phyloP scores from a whole-genome alignment of 2,888 invertebrate species.

The Archips xylosteana region DNA sequence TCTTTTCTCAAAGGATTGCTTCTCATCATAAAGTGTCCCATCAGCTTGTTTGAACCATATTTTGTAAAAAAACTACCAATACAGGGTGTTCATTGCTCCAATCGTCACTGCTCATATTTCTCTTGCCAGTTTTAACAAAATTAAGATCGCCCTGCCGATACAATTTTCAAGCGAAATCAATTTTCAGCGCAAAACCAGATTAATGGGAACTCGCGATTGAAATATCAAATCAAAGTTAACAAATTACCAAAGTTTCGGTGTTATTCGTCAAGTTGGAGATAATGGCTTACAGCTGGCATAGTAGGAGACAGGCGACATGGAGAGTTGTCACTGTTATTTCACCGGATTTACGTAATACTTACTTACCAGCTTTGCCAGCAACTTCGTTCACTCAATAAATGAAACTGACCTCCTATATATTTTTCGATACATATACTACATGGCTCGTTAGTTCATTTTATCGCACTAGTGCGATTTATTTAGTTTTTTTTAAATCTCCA shows the following conservation, averaged over 20 bases:
- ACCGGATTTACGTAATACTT: no score
- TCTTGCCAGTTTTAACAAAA: background rate
- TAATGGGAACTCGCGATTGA: slow-evolving; percentile 23
- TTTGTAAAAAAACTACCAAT: background rate
- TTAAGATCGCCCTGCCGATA: background rate
- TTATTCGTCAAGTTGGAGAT: slow-evolving; percentile 20
- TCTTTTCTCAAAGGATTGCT: no score
- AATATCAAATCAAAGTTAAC: slow-evolving; percentile 40
- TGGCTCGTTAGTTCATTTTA: no score
- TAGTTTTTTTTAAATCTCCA: no score
- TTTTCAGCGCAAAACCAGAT: slow-evolving; percentile 27
- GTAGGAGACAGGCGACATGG: slow-evolving; percentile 8
- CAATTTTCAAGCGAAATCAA: slow-evolving; percentile 19
- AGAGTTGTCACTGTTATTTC: slow-evolving; percentile 9
- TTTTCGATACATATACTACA: no score
- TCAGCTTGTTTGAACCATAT: no score
- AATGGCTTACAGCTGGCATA: slow-evolving; percentile 1
- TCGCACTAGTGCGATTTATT: no score
- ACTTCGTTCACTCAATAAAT: no score
- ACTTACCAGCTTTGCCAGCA: no score
- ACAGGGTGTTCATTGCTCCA: background rate
- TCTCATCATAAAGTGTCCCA: no score
- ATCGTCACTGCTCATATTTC: background rate
- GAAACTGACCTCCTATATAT: no score
- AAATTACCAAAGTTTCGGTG: slow-evolving; percentile 33